Base-by-base conservation (phyloP, 2,888 invertebrate species). In the Athalia rosae region DNA sequence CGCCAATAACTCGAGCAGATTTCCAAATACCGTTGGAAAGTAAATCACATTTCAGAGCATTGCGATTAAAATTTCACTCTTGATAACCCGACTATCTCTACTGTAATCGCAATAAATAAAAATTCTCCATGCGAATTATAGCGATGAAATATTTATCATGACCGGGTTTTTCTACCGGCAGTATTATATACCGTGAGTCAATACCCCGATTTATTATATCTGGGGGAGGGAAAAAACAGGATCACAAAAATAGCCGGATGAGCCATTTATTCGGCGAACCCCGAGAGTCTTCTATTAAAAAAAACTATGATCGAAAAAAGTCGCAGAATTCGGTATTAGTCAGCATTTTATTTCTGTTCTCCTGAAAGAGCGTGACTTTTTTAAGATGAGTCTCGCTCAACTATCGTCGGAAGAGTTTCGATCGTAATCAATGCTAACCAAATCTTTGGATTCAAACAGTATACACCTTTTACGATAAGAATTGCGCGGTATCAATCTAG, bases 181-280 rank as follows among this genome's bases (percentile, higher is more conserved):
- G 28, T 28, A 28, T 28, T 50, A 41, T 48, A 9, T 9, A 48
- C 48, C 48, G 15, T 48, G n/a, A 66, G 47, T 48, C 66, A 41
- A 67, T 67, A 41, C n/a, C 67, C 4, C 67, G 53, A 67, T 67
- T 41, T 28, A 67, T 67, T 53, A 28, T 28, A 28, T 50, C 53
- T 28, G 50, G 53, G 53, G 41, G 53, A 11, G 9, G 47, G 50
- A 50, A 67, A 67, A 67, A 67, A 67, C 67, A 67, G 53, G 67
- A 67, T 67, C 67, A 67, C 53, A 67, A 67, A 67, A 67, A 67
- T 67, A 28, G 50, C 50, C 28, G 67, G 53, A 67, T 67, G 50
- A 67, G 53, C 15, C 53, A 41, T 48, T 53, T 53, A 48, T 11
- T 28, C 50, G 50, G 41, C 50, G 11, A 28, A 48, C 48, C 28